phyloP scores from a whole-genome alignment of 1,140 invertebrate genomes.

The Ctenoplectra terminalis region DNA sequence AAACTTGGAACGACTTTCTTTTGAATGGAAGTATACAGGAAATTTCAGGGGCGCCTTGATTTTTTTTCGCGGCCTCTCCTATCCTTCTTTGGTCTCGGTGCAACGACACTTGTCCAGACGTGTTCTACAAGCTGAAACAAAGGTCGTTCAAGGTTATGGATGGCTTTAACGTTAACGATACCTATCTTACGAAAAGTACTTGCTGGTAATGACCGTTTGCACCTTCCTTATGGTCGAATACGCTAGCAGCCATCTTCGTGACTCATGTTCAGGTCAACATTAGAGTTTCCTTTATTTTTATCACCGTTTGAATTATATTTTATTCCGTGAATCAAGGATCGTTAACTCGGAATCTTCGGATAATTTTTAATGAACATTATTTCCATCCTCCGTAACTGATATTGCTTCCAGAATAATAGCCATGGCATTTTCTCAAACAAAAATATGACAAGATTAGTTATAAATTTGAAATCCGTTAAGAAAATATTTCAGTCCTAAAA shows the following conservation, averaged over 20 bases:
- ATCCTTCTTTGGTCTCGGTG: constrained; percentile 4
- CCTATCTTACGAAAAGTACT: not conserved
- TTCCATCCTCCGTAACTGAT: not conserved
- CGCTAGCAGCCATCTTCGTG: not conserved
- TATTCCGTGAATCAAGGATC: not conserved
- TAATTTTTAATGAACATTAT: not conserved
- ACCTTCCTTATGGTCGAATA: not conserved
- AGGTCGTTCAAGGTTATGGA: constrained; percentile 14
- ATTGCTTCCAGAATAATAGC: not conserved
- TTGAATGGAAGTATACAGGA: constrained; percentile 10
- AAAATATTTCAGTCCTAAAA: not conserved
- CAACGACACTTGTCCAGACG: constrained; percentile 14
- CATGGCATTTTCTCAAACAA: too few species aligned
- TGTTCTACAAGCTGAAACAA: constrained; percentile 9
- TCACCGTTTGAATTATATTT: not conserved
- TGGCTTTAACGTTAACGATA: not conserved
- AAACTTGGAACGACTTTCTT: constrained; percentile 3
- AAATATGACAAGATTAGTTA: not conserved
- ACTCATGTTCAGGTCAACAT: not conserved
- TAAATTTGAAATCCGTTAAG: not conserved
- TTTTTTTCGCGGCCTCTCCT: not conserved
- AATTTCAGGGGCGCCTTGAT: constrained; percentile 31
- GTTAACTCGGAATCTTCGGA: not conserved
- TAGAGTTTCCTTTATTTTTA: not conserved
- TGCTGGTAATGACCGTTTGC: not conserved